Evolutionary conservation across 2,113 vertebrate genomes (phyloP), one percentile per base, ranked within the genome.

Genomic region (Lycaon pictus): DNA sequence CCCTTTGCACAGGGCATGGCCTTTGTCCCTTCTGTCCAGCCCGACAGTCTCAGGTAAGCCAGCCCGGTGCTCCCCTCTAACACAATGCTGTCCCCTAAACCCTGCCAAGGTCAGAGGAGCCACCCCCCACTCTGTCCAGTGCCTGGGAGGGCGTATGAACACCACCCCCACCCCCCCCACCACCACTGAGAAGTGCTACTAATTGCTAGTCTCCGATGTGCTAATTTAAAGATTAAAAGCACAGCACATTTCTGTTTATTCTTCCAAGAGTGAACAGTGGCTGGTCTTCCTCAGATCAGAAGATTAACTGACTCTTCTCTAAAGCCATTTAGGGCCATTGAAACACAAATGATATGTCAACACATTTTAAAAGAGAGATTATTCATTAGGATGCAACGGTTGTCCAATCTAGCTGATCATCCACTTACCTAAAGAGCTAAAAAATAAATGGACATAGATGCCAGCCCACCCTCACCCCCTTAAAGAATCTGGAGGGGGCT

Each of bases 161-260:
- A 27, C 53, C 35, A 13, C 19, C 7, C 43, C 43, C 6, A 3
- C 37, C 1, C 43, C 43, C 43, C 5, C 43, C 43, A 43, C 43
- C 43, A 43, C 35, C 0, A 13, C 76, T 43, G 53, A 76, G 48
- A 96, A 91, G 65, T n/a, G 86, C 67, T 86, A 77, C 76, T 84
- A 84, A 94, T 43, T 62, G 90, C 93, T 43, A 51, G n/a, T 71
- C 62, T 77, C 93, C 71, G 71, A 6, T 32, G 27, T 71, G 48
- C 88, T 94, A 77, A 97, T 97, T 93, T 94, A 79, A 94, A 95
- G 96, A 96, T 96, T 76, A 95, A 97, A 97, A 90, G 37, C 89
- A 93, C 23, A 93, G 55, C 58, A 58, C n/a, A 79, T 85, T 97
- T 95, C 76, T 96, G 69, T 92, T 95, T 95, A 90, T 88, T 96